A percentile compares a stretch with the other conserved stretches of the same genome.
phyloP scores from a whole-genome alignment of 2,113 vertebrate species.

The Electrona antarctica region DNA sequence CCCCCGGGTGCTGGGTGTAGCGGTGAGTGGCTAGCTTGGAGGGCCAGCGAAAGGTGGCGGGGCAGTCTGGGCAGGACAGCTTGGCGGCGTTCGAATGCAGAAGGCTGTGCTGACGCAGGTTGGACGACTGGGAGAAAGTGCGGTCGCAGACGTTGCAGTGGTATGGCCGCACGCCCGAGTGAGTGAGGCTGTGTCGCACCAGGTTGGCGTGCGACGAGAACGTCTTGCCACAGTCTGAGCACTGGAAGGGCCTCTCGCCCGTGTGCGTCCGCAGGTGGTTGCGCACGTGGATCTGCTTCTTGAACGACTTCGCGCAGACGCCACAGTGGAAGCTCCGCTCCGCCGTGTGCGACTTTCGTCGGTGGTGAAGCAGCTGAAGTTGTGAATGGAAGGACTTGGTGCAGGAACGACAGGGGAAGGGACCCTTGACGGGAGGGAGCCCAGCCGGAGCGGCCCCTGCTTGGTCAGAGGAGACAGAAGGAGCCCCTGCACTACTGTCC shows the following conservation, averaged over 20 bases:
- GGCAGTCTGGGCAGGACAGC: slow-evolving; percentile 77
- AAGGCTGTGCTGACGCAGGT: slow-evolving; percentile 88
- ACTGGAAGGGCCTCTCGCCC: slow-evolving; percentile 88
- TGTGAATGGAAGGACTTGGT: slow-evolving; percentile 79
- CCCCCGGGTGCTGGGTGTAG: slow-evolving; percentile 74
- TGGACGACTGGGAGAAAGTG: slow-evolving; percentile 89
- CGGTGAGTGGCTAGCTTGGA: slow-evolving; percentile 81
- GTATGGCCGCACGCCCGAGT: slow-evolving; percentile 87
- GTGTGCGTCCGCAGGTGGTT: slow-evolving; percentile 91
- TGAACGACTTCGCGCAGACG: slow-evolving; percentile 86
- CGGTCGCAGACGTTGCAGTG: slow-evolving; percentile 86
- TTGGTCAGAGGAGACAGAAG: not conserved
- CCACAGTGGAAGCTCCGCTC: slow-evolving; percentile 85
- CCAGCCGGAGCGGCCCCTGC: slow-evolving; percentile 50
- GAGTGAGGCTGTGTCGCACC: slow-evolving; percentile 86
- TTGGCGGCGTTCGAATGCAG: slow-evolving; percentile 76
- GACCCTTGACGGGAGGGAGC: slow-evolving; percentile 11
- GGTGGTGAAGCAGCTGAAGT: slow-evolving; percentile 82
- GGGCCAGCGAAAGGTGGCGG: slow-evolving; percentile 79
- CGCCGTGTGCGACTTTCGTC: slow-evolving; percentile 75
- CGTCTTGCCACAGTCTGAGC: slow-evolving; percentile 87
- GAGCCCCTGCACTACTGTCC: not conserved
- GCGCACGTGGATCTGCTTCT: slow-evolving; percentile 87
- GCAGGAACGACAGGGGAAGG: slow-evolving; percentile 82
- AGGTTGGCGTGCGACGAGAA: slow-evolving; percentile 88